phyloP scores from a whole-genome alignment of 2,888 invertebrate genomes.

The Drosophila multiciliata region DNA sequence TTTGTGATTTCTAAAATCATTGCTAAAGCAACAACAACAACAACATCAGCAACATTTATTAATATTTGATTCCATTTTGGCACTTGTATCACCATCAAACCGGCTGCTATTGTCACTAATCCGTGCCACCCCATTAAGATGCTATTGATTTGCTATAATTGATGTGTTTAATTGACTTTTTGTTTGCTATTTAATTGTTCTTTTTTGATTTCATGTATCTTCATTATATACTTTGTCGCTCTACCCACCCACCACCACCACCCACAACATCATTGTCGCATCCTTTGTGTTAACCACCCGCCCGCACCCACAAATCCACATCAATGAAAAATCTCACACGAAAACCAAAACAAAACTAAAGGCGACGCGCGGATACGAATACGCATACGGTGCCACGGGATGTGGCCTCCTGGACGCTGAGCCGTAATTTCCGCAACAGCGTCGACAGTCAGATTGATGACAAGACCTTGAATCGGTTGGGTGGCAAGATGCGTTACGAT shows the following conservation, averaged over 20 bases:
- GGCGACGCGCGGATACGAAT: slow-evolving; percentile 81
- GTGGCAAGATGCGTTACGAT: slow-evolving; percentile 81
- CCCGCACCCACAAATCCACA: slow-evolving; percentile 32
- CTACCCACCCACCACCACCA: slow-evolving; percentile 15
- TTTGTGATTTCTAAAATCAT: too few relatives aligned
- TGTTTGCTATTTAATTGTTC: slow-evolving; percentile 53
- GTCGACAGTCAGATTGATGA: slow-evolving; percentile 83
- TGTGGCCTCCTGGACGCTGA: slow-evolving; percentile 83
- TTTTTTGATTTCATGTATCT: slow-evolving; percentile 76
- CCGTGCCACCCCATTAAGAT: not conserved
- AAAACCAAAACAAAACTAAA: slow-evolving; percentile 31
- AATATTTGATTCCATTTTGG: not conserved
- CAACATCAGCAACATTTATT: slow-evolving; percentile 9
- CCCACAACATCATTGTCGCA: slow-evolving; percentile 49
- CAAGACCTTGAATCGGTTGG: slow-evolving; percentile 74
- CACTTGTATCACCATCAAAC: not conserved
- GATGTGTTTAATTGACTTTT: slow-evolving; percentile 68
- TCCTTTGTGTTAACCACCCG: slow-evolving; percentile 62
- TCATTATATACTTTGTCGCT: slow-evolving; percentile 61
- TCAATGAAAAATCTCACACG: slow-evolving; percentile 14
- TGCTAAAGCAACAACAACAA: not conserved
- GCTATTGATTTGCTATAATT: slow-evolving; percentile 14
- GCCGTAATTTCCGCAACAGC: slow-evolving; percentile 83
- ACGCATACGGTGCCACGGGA: slow-evolving; percentile 81
- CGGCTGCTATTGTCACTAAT: slow-evolving; percentile 61